phyloP scores from a whole-genome alignment of 1,140 invertebrate species.

The Dreissena rostriformis region DNA sequence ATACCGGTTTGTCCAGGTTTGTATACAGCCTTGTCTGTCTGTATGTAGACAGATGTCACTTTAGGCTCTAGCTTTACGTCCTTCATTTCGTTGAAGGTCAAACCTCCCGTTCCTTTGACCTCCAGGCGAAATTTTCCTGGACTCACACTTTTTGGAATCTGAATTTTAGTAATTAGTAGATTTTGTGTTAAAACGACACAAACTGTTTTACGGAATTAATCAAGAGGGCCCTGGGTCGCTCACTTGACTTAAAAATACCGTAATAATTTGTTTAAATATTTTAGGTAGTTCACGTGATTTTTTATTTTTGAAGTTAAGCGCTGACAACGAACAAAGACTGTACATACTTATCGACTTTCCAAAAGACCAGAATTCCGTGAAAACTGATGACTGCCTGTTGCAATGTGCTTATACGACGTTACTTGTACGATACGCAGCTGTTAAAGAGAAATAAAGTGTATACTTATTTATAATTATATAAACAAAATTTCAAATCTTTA shows the following conservation, averaged over 20 bases:
- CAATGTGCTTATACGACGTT: background rate
- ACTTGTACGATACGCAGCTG: no score
- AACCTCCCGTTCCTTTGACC: constrained; percentile 35
- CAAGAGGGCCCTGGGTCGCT: background rate
- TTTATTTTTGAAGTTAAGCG: no score
- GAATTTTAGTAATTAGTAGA: background rate
- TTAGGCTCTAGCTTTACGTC: constrained; percentile 40
- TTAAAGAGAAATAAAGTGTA: no score
- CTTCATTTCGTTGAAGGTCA: constrained; percentile 42
- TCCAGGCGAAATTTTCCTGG: background rate
- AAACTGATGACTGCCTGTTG: no score
- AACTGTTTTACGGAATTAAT: background rate
- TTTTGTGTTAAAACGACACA: background rate
- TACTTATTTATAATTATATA: no score
- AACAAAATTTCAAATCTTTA: no score
- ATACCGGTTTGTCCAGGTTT: constrained; percentile 71
- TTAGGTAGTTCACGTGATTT: no score
- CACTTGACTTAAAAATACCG: no score
- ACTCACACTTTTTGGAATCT: background rate
- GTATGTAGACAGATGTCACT: constrained; percentile 63
- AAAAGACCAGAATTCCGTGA: no score
- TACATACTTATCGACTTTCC: no score
- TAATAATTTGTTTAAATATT: no score
- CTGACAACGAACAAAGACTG: no score
- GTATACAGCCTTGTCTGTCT: constrained; percentile 71